phyloP scores from a whole-genome alignment of 2,113 vertebrate genomes.

The Heliornis fulica region DNA sequence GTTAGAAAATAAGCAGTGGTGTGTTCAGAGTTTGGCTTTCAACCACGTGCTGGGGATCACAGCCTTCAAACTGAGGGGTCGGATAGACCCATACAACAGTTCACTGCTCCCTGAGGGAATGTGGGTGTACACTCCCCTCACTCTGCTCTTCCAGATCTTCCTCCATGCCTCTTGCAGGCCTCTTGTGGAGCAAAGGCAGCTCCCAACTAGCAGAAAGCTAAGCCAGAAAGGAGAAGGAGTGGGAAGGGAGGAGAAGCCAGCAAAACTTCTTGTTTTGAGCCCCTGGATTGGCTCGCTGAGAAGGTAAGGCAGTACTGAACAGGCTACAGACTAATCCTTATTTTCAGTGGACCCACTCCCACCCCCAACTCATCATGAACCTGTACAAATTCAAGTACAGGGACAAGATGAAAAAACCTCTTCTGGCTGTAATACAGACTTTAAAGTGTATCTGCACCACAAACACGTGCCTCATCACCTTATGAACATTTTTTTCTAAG shows the following conservation, averaged over 20 bases:
- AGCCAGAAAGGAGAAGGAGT: not conserved
- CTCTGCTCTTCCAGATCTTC: not conserved
- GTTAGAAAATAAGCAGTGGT: not conserved
- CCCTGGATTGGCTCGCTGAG: not conserved
- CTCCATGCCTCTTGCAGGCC: not conserved
- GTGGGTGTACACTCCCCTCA: fast-evolving
- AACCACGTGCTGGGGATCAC: not conserved
- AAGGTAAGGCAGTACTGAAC: not conserved
- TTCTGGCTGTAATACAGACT: not conserved
- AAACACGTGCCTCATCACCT: not conserved
- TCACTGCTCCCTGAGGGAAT: fast-evolving
- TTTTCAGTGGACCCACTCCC: not conserved
- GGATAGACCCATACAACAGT: fast-evolving
- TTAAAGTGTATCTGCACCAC: not conserved
- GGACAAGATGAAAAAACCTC: not conserved
- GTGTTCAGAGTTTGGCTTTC: not conserved
- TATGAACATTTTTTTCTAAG: not conserved
- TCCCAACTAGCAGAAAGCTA: not conserved
- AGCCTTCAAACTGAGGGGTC: not conserved
- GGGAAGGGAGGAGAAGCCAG: not conserved
- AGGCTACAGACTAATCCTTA: not conserved
- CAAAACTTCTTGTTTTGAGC: not conserved
- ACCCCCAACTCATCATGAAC: not conserved
- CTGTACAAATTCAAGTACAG: not conserved
- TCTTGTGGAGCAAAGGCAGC: not conserved